Evolutionary conservation across 2,797 vertebrate genomes (phyloP).

Genomic region (Lateolabrax maculatus): DNA sequence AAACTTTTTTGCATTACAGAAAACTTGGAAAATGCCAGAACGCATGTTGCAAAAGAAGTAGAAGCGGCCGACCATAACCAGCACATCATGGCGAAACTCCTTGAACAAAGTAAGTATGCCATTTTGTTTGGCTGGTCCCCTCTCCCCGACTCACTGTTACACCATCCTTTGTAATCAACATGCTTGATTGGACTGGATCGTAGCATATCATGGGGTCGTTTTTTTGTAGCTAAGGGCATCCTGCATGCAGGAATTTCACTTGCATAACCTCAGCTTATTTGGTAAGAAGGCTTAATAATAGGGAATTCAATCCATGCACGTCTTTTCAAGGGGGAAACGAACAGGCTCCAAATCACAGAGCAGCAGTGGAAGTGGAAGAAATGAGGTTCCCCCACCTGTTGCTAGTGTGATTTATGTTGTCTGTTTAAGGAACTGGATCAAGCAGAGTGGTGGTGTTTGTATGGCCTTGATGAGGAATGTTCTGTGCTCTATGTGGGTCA

Average conservation of each 20-base stretch:
- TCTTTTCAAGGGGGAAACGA: slow-evolving; percentile 54
- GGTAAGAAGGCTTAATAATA: slow-evolving; percentile 66
- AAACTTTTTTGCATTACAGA: slow-evolving; percentile 82
- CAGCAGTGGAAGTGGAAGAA: slow-evolving; percentile 53
- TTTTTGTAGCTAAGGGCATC: slow-evolving; percentile 62
- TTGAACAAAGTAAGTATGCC: slow-evolving; percentile 92
- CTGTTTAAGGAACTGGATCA: slow-evolving; percentile 69
- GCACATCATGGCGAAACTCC: slow-evolving; percentile 92
- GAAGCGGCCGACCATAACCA: slow-evolving; percentile 94
- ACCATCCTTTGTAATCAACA: slow-evolving; percentile 53
- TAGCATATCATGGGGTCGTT: slow-evolving; percentile 52
- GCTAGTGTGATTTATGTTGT: slow-evolving; percentile 72
- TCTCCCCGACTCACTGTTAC: slow-evolving; percentile 21
- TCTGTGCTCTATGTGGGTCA: slow-evolving; percentile 83
- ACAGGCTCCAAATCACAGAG: slow-evolving; percentile 54
- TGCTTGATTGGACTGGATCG: slow-evolving; percentile 59
- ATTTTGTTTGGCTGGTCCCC: slow-evolving; percentile 16
- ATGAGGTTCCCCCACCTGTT: slow-evolving; percentile 66
- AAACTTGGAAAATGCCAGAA: slow-evolving; percentile 93
- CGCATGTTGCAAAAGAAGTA: slow-evolving; percentile 90
- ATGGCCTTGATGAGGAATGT: slow-evolving; percentile 84
- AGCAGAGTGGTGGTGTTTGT: slow-evolving; percentile 72
- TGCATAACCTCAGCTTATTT: slow-evolving; percentile 76
- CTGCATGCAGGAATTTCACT: slow-evolving; percentile 77
- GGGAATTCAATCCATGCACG: slow-evolving; percentile 61